These are phyloP conservation scores for Sinohyriopsis cumingii DNA, from an alignment of 2,888 invertebrate species.

Conservation along the genomic window DNA sequence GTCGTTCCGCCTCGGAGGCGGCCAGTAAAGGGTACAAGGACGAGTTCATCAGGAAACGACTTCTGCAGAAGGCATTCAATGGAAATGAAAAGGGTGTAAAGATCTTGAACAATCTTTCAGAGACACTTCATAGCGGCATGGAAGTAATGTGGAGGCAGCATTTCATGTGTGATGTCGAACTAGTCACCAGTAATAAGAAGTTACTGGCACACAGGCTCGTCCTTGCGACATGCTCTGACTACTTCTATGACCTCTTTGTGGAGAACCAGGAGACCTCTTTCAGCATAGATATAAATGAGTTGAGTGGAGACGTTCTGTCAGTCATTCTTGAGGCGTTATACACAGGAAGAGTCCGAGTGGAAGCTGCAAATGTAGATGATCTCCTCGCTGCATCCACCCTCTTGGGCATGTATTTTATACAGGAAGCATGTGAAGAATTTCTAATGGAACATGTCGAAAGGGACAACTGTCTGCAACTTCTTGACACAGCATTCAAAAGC, in stretches of 20 bases:
- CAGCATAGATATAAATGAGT: conserved; percentile 35
- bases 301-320: conserved; percentile 33
- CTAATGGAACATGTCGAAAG: conserved; percentile 36
- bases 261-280: conserved; percentile 17
- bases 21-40: conserved; percentile 20
- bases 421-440: conserved; percentile 52
- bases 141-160: conserved; percentile 57
- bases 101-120: conserved; percentile 24
- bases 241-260: conserved; percentile 50
- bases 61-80: conserved; percentile 26
- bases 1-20: background rate
- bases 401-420: conserved; percentile 45
- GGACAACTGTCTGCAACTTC: conserved; percentile 50
- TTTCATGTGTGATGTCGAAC: conserved; percentile 48
- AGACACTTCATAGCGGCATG: conserved; percentile 47
- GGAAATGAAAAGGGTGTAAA: conserved; percentile 35
- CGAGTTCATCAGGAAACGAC: conserved; percentile 21
- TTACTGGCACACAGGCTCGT: conserved; percentile 49
- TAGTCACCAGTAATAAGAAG: conserved; percentile 32
- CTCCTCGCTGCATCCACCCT: conserved; percentile 40
- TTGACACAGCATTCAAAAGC: conserved; percentile 45
- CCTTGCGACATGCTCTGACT: conserved; percentile 53
- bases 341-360: conserved; percentile 47
- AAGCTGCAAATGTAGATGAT: conserved; percentile 44
- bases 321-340: conserved; percentile 54